Evolutionary conservation across 2,113 vertebrate genomes (phyloP).

Genomic region (Tauraco erythrolophus): DNA sequence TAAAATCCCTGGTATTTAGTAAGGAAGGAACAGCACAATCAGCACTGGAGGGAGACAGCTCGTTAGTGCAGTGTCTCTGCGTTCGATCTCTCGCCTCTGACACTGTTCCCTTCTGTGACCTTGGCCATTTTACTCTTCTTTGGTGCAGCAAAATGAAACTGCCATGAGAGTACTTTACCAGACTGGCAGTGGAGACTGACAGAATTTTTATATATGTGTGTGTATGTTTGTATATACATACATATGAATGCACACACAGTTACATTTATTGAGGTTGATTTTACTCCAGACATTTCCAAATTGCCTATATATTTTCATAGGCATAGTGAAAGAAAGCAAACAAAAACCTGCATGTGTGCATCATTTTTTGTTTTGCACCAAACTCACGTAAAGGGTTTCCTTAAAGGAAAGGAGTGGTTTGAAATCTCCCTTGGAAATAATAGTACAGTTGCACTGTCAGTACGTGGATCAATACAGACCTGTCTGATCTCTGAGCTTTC

Average conservation of each 20-base stretch:
- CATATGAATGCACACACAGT: not conserved
- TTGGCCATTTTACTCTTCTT: not conserved
- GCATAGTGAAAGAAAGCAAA: not conserved
- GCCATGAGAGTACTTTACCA: not conserved
- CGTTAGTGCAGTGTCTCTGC: not conserved
- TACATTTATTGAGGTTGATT: not conserved
- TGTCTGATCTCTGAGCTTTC: not conserved
- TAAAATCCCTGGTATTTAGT: not conserved
- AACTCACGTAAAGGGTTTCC: fast-evolving
- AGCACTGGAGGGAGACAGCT: not conserved
- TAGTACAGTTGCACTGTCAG: not conserved
- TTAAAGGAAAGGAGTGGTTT: not conserved
- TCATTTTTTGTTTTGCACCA: not conserved
- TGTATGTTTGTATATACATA: not conserved
- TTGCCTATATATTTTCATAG: not conserved
- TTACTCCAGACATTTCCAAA: not conserved
- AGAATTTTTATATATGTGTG: not conserved
- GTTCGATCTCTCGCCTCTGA: not conserved
- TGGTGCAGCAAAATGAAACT: not conserved
- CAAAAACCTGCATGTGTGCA: not conserved
- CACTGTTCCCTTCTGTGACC: not conserved
- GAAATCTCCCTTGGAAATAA: not conserved
- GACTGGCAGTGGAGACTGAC: not conserved
- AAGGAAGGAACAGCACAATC: fast-evolving
- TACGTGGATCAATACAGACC: not conserved